Conservation (phyloP, 2,888 invertebrate species). For the Rhaphigaster nebulosa region DNA sequence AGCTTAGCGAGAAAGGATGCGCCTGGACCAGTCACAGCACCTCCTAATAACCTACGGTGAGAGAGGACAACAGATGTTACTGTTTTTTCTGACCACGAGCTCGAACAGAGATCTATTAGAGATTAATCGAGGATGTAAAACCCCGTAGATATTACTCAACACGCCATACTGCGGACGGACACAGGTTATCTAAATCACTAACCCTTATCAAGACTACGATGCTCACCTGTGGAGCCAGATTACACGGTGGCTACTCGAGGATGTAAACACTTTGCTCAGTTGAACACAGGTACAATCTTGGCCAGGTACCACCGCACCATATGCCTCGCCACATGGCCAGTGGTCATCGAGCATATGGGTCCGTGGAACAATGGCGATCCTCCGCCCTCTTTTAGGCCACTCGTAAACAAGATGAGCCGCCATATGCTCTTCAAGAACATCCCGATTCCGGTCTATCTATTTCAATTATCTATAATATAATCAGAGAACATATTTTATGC, state of each 20-base stretch:
- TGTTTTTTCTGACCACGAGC: background rate
- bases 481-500: background rate
- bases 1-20: background rate
- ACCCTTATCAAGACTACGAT: background rate
- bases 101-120: background rate
- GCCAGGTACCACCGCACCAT: background rate
- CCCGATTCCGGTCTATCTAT: background rate
- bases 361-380: background rate
- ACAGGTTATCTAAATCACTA: slow-evolving; percentile 26
- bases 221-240: slow-evolving; percentile 38
- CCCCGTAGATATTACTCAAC: background rate
- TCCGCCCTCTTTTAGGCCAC: slow-evolving; percentile 5
- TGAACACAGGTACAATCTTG: background rate
- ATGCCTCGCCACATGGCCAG: slow-evolving; percentile 24
- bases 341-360: slow-evolving; percentile 47
- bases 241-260: background rate
- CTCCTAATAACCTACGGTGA: no score
- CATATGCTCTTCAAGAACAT: slow-evolving; percentile 14
- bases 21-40: background rate
- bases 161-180: slow-evolving; percentile 24
- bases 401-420: background rate
- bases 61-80: background rate
- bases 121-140: slow-evolving; percentile 31
- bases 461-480: background rate
- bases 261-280: background rate